Evolutionary conservation across 2,888 invertebrate genomes (phyloP).

Genomic region (Minunthozetes semirufus): DNA sequence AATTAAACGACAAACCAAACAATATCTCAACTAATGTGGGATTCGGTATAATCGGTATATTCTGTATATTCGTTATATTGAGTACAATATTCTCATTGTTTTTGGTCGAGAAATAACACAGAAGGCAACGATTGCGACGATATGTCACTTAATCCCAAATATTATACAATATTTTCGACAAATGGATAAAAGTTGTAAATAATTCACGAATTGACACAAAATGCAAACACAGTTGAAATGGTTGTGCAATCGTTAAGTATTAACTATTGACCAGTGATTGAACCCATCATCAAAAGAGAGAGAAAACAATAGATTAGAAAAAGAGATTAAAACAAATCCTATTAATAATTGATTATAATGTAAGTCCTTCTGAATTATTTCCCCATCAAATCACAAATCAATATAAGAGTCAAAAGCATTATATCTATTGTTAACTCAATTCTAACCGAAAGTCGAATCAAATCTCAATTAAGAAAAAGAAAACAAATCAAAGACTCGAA

Average conservation of each 20-base stretch:
- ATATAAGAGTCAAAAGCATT: background rate
- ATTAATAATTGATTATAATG: background rate
- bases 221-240: conserved; percentile 13
- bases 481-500: too few relatives aligned
- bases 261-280: conserved; percentile 14
- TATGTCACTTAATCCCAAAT: background rate
- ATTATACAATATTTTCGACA: background rate
- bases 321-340: background rate
- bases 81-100: background rate
- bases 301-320: background rate
- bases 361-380: conserved; percentile 25
- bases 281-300: background rate
- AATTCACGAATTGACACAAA: conserved; percentile 15
- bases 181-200: background rate
- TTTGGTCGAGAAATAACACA: conserved; percentile 27
- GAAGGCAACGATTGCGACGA: conserved; percentile 18
- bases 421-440: too few relatives aligned
- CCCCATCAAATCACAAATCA: conserved; percentile 19
- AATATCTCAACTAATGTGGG: background rate
- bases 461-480: too few relatives aligned
- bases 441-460: background rate
- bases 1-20: background rate
- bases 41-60: too few relatives aligned
- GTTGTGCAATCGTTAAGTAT: background rate
- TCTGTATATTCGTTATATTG: too few relatives aligned